Evolutionary conservation across 2,797 vertebrate species (phyloP).

Genomic region (Phoxinus dragarum): DNA sequence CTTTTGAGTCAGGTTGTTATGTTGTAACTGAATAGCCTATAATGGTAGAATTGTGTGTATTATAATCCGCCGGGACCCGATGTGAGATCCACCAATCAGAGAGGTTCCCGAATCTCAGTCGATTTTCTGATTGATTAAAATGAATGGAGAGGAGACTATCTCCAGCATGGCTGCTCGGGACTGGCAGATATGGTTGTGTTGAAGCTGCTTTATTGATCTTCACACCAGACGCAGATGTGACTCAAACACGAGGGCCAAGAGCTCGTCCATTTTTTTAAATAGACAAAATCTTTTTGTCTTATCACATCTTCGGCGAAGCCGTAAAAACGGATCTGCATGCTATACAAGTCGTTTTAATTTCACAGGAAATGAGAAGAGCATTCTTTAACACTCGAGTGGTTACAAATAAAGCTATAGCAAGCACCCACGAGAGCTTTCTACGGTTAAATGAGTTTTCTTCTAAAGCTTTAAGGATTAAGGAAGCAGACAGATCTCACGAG

Average conservation of each 20-base stretch:
- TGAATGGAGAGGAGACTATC: too few relatives aligned
- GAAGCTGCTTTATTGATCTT: slow-evolving; percentile 8
- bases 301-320: neutral
- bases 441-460: neutral
- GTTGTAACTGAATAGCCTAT: too few relatives aligned
- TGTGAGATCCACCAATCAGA: neutral
- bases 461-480: neutral
- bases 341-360: neutral
- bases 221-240: neutral
- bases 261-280: neutral
- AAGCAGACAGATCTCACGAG: neutral
- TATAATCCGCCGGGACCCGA: neutral
- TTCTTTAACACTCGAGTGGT: neutral
- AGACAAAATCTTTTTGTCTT: neutral
- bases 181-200: neutral
- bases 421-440: neutral
- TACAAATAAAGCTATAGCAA: neutral
- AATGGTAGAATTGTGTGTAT: neutral
- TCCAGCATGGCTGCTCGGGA: neutral
- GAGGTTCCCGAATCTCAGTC: neutral
- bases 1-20: neutral
- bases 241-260: neutral
- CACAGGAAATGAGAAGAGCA: neutral
- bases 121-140: neutral
- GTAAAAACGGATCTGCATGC: neutral